These are phyloP conservation scores for Lampropteryx suffumata DNA, from an alignment of 2,888 invertebrate genomes.

Conservation along the genomic window DNA sequence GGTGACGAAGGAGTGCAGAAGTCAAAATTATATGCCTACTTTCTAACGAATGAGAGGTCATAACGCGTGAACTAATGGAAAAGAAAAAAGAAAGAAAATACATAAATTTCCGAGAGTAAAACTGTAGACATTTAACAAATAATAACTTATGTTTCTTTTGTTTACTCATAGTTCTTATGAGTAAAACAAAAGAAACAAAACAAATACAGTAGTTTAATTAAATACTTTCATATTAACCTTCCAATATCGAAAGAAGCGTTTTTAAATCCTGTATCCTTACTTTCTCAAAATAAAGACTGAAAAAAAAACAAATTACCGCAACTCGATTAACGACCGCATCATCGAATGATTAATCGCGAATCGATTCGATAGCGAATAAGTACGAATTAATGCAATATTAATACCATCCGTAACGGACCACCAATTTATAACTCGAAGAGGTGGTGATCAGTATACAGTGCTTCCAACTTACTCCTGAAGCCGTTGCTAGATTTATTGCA, in stretches of 20 bases:
- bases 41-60: conserved; percentile 1
- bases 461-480: conserved; percentile 2
- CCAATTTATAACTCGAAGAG: conserved; percentile 18
- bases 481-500: not conserved
- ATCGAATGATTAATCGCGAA: conserved; percentile 31
- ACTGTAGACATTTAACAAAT: too few relatives aligned
- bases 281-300: not conserved
- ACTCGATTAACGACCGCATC: conserved; percentile 25
- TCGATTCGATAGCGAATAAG: conserved; percentile 29
- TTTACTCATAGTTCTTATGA: too few relatives aligned
- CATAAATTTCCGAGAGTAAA: too few relatives aligned
- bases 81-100: too few relatives aligned
- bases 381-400: conserved; percentile 36
- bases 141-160: too few relatives aligned
- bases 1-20: not conserved
- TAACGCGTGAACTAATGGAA: conserved; percentile 2
- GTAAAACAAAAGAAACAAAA: too few relatives aligned
- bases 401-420: conserved; percentile 27
- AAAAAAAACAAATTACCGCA: conserved; percentile 12
- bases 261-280: too few relatives aligned
- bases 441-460: conserved; percentile 20
- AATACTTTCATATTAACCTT: too few relatives aligned
- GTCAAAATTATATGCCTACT: not conserved
- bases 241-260: too few relatives aligned
- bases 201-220: too few relatives aligned